These are phyloP conservation scores for Dynastes hyllus DNA, from an alignment of 2,888 invertebrate genomes.

Conservation along the genomic window DNA sequence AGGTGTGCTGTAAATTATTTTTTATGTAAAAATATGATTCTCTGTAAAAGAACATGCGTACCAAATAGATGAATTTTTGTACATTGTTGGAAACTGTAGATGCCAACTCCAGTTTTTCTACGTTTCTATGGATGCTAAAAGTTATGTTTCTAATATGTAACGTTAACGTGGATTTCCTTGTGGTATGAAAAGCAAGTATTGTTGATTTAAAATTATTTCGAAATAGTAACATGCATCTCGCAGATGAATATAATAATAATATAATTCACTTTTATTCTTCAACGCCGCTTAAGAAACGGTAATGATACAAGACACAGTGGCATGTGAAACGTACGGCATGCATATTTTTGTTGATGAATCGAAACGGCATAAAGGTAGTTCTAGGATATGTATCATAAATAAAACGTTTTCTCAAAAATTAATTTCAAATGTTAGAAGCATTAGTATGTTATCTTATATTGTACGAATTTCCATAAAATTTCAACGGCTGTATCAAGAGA, in stretches of 20 bases:
- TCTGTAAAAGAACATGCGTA: no score
- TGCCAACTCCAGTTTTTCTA: no score
- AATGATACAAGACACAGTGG: not conserved
- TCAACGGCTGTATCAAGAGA: not conserved
- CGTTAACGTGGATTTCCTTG: not conserved
- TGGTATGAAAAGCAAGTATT: not conserved
- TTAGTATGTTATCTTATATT: constrained; percentile 35
- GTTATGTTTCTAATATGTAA: no score
- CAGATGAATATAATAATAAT: not conserved
- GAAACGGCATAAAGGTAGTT: not conserved
- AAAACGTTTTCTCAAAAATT: not conserved
- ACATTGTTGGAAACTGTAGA: no score
- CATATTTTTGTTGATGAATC: constrained; percentile 23
- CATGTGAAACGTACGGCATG: constrained; percentile 24
- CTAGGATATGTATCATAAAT: not conserved
- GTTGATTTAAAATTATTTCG: not conserved
- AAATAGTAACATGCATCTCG: not conserved
- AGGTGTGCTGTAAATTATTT: no score
- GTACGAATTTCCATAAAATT: constrained; percentile 39
- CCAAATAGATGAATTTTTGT: no score
- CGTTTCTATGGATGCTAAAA: no score
- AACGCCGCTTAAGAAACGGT: no score
- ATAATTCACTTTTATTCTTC: not conserved
- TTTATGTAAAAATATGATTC: no score
- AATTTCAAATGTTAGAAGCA: constrained; percentile 36